Conservation (phyloP, 2,797 vertebrate species). For the Octomys mimax region DNA sequence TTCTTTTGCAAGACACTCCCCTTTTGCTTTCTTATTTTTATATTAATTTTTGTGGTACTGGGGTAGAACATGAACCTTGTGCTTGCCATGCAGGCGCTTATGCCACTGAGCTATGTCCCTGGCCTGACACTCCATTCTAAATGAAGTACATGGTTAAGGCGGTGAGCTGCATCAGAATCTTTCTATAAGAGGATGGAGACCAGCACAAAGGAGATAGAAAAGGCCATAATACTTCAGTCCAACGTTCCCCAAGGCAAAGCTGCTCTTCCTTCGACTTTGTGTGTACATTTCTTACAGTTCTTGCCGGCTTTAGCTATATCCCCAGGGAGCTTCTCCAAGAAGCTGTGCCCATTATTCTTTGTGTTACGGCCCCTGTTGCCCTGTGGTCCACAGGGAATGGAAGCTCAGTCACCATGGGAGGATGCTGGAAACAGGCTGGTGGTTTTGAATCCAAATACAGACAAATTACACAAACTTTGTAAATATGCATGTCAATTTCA, state of each 20-base stretch:
- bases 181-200: neutral
- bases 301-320: accelerated
- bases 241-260: neutral
- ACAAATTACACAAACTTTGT: too few species aligned
- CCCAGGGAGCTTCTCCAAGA: neutral
- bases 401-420: neutral
- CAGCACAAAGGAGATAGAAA: neutral
- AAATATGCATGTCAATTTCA: accelerated
- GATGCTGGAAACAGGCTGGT: accelerated
- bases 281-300: accelerated
- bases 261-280: accelerated
- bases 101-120: too few species aligned
- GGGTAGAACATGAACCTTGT: too few species aligned
- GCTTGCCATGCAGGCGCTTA: too few species aligned
- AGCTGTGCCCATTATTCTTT: accelerated
- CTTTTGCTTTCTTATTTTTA: too few species aligned
- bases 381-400: accelerated
- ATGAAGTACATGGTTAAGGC: accelerated
- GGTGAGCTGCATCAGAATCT: accelerated
- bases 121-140: neutral
- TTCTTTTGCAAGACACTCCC: neutral
- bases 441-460: neutral
- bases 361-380: neutral
- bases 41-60: too few species aligned
- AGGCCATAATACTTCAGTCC: accelerated